These are phyloP conservation scores for Antitype chi DNA, from an alignment of 2,888 invertebrate species.

Conservation along the genomic window DNA sequence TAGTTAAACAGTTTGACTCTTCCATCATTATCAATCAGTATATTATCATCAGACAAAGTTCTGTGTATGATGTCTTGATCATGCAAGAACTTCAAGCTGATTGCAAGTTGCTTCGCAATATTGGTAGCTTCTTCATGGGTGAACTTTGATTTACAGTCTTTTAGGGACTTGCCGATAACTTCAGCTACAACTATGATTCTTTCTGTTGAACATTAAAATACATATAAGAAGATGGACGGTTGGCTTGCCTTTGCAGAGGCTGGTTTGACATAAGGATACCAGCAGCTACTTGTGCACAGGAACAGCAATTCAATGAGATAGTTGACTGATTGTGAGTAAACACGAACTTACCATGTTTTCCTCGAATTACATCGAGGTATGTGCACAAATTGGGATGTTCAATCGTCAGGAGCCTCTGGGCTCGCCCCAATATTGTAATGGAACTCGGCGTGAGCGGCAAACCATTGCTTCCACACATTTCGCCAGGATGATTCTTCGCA, in stretches of 20 bases:
- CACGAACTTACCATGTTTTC: slow-evolving; percentile 95
- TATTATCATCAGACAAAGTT: slow-evolving; percentile 95
- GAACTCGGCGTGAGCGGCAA: slow-evolving; percentile 99
- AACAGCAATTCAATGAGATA: background rate
- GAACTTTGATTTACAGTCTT: slow-evolving; percentile 86
- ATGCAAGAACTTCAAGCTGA: slow-evolving; percentile 94
- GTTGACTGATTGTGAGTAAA: background rate
- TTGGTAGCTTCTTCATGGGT: slow-evolving; percentile 89
- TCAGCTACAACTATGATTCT: slow-evolving; percentile 96
- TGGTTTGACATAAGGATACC: background rate
- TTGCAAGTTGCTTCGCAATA: slow-evolving; percentile 94
- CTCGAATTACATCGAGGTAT: slow-evolving; percentile 97
- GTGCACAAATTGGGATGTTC: slow-evolving; percentile 95
- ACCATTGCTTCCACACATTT: slow-evolving; percentile 98
- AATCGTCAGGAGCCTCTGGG: slow-evolving; percentile 95
- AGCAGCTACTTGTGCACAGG: background rate
- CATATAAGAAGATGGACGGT: background rate
- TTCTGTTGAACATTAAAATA: slow-evolving; percentile 89
- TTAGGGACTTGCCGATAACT: slow-evolving; percentile 93
- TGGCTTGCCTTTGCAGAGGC: background rate
- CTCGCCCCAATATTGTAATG: slow-evolving; percentile 97
- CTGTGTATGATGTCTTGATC: slow-evolving; percentile 93
- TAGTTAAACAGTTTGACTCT: slow-evolving; percentile 97
- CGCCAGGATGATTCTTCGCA: slow-evolving; percentile 96
- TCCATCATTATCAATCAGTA: slow-evolving; percentile 93